These are phyloP conservation scores for Carpatolechia fugitivella DNA, from an alignment of 2,888 invertebrate genomes.

Conservation along the genomic window DNA sequence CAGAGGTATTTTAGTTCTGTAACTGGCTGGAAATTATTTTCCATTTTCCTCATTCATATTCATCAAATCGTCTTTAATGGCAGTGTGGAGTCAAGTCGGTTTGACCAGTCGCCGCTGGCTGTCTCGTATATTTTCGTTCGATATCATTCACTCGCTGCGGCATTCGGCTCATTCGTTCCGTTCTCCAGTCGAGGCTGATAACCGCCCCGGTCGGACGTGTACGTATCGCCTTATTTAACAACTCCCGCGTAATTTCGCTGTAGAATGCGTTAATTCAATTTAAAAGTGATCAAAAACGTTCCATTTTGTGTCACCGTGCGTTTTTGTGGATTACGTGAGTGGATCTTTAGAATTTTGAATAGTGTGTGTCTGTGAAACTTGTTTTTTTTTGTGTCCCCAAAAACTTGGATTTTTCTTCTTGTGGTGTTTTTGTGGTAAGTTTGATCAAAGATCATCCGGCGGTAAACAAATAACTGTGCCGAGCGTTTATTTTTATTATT, in stretches of 20 bases:
- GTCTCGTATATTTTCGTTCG: slow-evolving; percentile 22
- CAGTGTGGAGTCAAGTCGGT: slow-evolving; percentile 20
- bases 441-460: slow-evolving; percentile 14
- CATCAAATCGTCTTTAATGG: slow-evolving; percentile 23
- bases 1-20: not conserved
- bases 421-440: slow-evolving; percentile 64
- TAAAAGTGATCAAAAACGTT: slow-evolving; percentile 12
- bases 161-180: slow-evolving; percentile 46
- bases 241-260: slow-evolving; percentile 50
- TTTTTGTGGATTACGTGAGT: slow-evolving; percentile 46
- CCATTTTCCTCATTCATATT: slow-evolving; percentile 31
- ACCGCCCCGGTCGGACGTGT: slow-evolving; percentile 45
- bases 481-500: too few relatives aligned
- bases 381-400: slow-evolving; percentile 50
- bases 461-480: not conserved
- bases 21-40: slow-evolving; percentile 20
- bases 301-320: slow-evolving; percentile 37
- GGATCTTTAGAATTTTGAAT: slow-evolving; percentile 31
- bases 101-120: slow-evolving; percentile 15
- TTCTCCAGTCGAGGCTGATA: slow-evolving; percentile 65
- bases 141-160: slow-evolving; percentile 27
- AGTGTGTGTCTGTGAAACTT: slow-evolving; percentile 58
- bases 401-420: slow-evolving; percentile 56
- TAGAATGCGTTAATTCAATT: slow-evolving; percentile 38
- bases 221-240: slow-evolving; percentile 26